Evolutionary conservation across 2,888 invertebrate species (phyloP).

Genomic region (Nysson spinosus): DNA sequence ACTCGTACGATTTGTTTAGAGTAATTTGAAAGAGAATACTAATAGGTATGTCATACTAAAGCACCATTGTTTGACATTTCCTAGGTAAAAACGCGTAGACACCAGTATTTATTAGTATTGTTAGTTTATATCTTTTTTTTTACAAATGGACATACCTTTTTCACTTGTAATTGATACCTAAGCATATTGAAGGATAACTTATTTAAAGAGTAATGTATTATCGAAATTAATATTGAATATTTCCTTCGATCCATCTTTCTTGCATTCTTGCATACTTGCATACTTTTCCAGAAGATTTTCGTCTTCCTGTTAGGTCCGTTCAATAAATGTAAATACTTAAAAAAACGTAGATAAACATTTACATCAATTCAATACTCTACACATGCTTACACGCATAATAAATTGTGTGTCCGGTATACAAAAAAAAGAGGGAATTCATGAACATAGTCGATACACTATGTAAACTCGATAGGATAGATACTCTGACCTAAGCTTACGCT

Average conservation of each 20-base stretch:
- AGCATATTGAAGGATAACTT: constrained; percentile 16
- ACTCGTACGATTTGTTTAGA: constrained; percentile 23
- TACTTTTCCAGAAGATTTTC: constrained; percentile 25
- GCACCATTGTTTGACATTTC: constrained; percentile 10
- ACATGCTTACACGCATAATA: constrained; percentile 24
- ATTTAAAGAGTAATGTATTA: constrained; percentile 15
- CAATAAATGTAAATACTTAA: constrained; percentile 22
- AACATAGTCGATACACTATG: background rate
- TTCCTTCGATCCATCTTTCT: constrained; percentile 40
- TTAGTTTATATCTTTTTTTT: constrained; percentile 2
- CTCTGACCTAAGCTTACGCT: constrained; percentile 13
- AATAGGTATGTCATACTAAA: background rate
- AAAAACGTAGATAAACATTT: constrained; percentile 1
- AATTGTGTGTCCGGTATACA: constrained; percentile 29
- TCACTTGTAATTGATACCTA: constrained; percentile 24
- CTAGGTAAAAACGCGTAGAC: constrained; percentile 12
- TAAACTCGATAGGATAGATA: constrained; percentile 19
- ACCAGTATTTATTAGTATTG: constrained; percentile 43
- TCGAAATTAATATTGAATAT: constrained; percentile 20
- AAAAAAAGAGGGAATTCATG: background rate
- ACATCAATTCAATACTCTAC: constrained; percentile 5
- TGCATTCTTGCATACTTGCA: constrained; percentile 23
- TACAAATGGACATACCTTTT: too few relatives aligned
- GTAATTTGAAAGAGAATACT: constrained; percentile 13
- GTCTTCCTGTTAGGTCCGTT: constrained; percentile 47